phyloP scores from a whole-genome alignment of 2,797 vertebrate genomes.

The Nasua narica region DNA sequence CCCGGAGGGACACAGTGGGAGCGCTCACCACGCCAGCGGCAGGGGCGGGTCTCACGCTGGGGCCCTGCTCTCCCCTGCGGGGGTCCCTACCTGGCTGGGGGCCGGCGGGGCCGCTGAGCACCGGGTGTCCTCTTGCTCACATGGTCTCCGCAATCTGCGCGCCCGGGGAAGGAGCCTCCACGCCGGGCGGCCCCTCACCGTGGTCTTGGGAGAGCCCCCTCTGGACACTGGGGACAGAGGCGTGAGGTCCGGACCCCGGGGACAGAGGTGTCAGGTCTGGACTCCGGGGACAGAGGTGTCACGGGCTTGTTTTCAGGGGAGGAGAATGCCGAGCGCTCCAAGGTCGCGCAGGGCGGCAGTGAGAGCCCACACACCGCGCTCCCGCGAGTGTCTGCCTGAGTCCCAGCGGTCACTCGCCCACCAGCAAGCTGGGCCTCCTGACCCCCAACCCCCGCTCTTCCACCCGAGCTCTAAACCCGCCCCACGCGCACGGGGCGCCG shows the following conservation, averaged over 20 bases:
- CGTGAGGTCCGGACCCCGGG: too few species aligned
- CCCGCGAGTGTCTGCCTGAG: neutral
- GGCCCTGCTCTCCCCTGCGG: neutral
- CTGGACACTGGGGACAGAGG: too few species aligned
- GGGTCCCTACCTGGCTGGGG: neutral
- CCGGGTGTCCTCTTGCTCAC: neutral
- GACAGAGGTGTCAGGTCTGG: too few species aligned
- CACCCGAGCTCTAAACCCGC: neutral
- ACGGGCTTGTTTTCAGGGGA: neutral
- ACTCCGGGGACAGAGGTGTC: neutral
- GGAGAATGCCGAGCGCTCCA: neutral
- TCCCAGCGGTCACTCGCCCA: neutral
- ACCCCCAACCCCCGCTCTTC: neutral
- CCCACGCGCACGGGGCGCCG: neutral
- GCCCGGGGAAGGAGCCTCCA: neutral
- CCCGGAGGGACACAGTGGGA: too few species aligned
- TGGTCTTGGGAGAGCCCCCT: neutral
- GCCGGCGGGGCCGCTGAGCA: neutral
- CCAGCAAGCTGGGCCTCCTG: neutral
- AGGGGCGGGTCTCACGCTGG: neutral
- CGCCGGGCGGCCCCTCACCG: rapidly evolving
- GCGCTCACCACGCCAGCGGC: neutral
- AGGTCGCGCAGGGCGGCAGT: neutral
- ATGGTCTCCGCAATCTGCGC: neutral
- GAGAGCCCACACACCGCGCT: neutral